Percentiles rank a stretch among this genome's conserved stretches.
phyloP scores from a whole-genome alignment of 2,113 vertebrate species.

The human (Homo sapiens) region GRCh38 chr9:75721001-75721500 shows the following conservation, averaged over 20 bases:
- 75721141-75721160: background rate
- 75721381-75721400: background rate
- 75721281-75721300: background rate
- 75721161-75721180: background rate
- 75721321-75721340: background rate
- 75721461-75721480: background rate
- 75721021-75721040: conserved; percentile 7
- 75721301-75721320: background rate
- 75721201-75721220: background rate
- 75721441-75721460: background rate
- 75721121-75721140: background rate
- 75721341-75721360: background rate
- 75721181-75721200: background rate
- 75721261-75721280: background rate
- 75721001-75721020: background rate
- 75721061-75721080: background rate
- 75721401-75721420: background rate
- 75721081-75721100: background rate
- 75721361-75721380: background rate
- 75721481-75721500: background rate
- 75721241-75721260: background rate
- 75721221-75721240: background rate
- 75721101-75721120: background rate
- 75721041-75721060: background rate
- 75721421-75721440: background rate